A percentile compares a stretch with the other conserved stretches of the same genome.
These are phyloP conservation scores for Tenthredo scrophulariae DNA, from an alignment of 2,888 invertebrate species.

Conservation along the genomic window DNA sequence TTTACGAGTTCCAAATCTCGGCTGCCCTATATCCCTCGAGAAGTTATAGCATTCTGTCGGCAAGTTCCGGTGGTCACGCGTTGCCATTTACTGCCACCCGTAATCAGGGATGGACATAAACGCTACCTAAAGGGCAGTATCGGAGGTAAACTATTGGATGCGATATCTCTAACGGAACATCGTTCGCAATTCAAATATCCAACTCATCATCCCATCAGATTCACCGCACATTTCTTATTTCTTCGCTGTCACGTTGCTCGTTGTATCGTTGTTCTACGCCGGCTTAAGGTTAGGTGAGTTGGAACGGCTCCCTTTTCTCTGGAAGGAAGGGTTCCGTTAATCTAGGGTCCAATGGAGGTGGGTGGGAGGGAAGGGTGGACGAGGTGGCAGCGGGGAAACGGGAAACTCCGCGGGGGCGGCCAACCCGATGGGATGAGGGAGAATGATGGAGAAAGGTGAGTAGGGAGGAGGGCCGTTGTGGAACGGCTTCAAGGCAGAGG, in stretches of 20 bases:
- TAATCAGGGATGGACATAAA: not conserved
- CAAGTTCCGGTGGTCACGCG: constrained; percentile 32
- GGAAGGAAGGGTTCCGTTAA: constrained; percentile 74
- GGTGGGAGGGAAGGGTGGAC: constrained; percentile 59
- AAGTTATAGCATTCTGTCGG: constrained; percentile 31
- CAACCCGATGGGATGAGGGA: constrained; percentile 52
- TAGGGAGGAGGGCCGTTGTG: constrained; percentile 65
- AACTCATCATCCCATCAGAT: not conserved
- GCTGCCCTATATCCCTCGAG: not conserved
- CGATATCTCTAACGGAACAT: not conserved
- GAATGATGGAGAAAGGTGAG: constrained; percentile 58
- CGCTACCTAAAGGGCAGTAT: not conserved
- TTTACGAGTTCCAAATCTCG: constrained; percentile 44
- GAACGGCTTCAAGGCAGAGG: constrained; percentile 62
- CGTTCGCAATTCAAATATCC: constrained; percentile 4
- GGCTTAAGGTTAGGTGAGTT: constrained; percentile 73
- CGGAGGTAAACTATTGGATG: not conserved
- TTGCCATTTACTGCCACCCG: not conserved
- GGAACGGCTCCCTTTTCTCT: constrained; percentile 69
- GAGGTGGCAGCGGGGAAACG: constrained; percentile 58
- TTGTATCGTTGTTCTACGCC: constrained; percentile 51
- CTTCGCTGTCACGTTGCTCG: constrained; percentile 11
- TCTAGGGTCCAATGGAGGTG: constrained; percentile 71
- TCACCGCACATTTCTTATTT: constrained; percentile 23
- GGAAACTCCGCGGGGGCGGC: constrained; percentile 55